A percentile compares a stretch with the other conserved stretches of the same genome.
phyloP scores from a whole-genome alignment of 2,797 vertebrate genomes.

The Leptatherina wallacei region DNA sequence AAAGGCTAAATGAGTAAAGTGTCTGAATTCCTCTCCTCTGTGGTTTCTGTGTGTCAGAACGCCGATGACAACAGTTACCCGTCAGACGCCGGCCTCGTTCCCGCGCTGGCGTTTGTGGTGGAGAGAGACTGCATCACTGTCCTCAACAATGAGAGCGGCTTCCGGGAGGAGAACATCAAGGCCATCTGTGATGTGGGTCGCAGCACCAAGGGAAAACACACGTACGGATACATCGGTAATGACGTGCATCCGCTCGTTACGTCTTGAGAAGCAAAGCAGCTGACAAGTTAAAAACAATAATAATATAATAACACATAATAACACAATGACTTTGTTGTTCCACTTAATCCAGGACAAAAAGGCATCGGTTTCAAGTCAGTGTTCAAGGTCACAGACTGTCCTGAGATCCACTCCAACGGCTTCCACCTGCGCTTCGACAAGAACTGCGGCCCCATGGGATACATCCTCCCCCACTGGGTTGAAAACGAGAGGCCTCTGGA shows the following conservation, averaged over 20 bases:
- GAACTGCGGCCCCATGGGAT: conserved; percentile 84
- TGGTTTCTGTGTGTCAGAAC: conserved; percentile 69
- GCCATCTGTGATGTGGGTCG: conserved; percentile 86
- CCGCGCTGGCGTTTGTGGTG: conserved; percentile 83
- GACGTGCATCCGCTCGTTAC: not conserved
- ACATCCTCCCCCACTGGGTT: conserved; percentile 87
- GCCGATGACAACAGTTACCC: conserved; percentile 86
- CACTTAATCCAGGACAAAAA: conserved; percentile 80
- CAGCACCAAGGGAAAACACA: conserved; percentile 88
- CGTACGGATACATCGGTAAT: conserved; percentile 85
- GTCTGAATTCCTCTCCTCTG: too few species aligned
- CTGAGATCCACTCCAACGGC: conserved; percentile 86
- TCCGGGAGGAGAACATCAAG: conserved; percentile 81
- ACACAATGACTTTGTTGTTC: not conserved
- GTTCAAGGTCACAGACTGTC: conserved; percentile 86
- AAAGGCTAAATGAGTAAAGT: too few species aligned
- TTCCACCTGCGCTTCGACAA: conserved; percentile 85
- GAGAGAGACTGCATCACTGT: conserved; percentile 81
- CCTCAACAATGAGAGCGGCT: conserved; percentile 85
- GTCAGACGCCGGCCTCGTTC: conserved; percentile 29
- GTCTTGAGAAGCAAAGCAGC: not conserved
- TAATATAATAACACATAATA: conserved; percentile 9
- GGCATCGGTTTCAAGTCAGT: conserved; percentile 88
- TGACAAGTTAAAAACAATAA: not conserved
- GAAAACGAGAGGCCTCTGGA: conserved; percentile 72